Evolutionary conservation across 2,888 invertebrate species (phyloP).

Genomic region (Baccha elongata): DNA sequence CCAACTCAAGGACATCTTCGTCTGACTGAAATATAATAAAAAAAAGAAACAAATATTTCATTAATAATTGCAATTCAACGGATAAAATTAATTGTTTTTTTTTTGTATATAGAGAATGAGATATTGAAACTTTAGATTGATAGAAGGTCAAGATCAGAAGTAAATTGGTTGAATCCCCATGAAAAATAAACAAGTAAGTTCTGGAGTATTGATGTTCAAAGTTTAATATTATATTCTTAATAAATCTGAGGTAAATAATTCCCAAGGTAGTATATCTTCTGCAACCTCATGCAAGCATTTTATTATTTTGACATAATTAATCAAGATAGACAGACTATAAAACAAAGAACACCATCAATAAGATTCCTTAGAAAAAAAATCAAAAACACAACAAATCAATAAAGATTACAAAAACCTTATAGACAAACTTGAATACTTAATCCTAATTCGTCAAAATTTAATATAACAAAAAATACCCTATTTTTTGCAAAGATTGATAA

Average conservation of each 20-base stretch:
- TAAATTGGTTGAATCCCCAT: too few species aligned
- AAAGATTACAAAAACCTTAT: not conserved
- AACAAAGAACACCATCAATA: too few species aligned
- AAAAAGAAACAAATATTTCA: not conserved
- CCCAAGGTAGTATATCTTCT: too few species aligned
- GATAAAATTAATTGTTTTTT: not conserved
- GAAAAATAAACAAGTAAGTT: too few species aligned
- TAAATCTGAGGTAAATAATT: too few species aligned
- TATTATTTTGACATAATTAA: not conserved
- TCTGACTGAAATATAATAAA: conserved; percentile 80
- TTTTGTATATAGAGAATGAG: not conserved
- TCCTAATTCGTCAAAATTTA: too few species aligned
- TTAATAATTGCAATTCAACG: not conserved
- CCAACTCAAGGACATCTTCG: conserved; percentile 83
- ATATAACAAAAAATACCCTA: too few species aligned
- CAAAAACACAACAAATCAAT: not conserved
- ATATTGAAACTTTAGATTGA: not conserved
- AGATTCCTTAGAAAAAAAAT: not conserved
- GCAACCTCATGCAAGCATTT: too few species aligned
- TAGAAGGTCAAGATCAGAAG: not conserved
- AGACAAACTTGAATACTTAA: too few species aligned
- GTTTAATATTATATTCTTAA: too few species aligned
- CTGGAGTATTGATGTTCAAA: too few species aligned
- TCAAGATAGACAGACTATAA: not conserved
- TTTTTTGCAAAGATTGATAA: not conserved